Percentiles rank a stretch among this genome's conserved stretches.
phyloP scores from a whole-genome alignment of 2,113 vertebrate species.

The Morone chrysops region DNA sequence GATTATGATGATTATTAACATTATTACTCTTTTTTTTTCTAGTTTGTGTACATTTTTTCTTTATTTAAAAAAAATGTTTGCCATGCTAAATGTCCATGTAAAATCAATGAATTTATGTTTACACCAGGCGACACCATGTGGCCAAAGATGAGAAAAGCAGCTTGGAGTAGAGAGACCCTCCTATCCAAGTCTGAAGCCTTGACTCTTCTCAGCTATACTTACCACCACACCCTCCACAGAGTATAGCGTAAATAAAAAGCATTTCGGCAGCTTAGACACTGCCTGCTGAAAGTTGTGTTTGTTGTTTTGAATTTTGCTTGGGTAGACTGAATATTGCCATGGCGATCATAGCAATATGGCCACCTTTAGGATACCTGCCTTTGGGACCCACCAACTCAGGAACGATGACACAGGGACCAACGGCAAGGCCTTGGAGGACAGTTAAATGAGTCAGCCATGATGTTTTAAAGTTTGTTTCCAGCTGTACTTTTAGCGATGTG shows the following conservation, averaged over 20 bases:
- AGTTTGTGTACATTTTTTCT: too few species aligned
- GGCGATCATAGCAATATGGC: constrained; percentile 55
- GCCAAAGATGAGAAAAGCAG: constrained; percentile 69
- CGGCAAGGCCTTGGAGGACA: constrained; percentile 71
- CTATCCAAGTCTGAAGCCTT: constrained; percentile 68
- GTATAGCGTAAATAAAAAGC: constrained; percentile 63
- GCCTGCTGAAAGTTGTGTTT: constrained; percentile 56
- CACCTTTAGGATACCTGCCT: constrained; percentile 63
- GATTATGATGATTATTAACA: too few species aligned
- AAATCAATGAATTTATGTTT: constrained; percentile 59
- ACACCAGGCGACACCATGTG: constrained; percentile 62
- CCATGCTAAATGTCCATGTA: constrained; percentile 43
- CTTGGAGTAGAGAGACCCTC: constrained; percentile 61
- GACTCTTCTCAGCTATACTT: constrained; percentile 54
- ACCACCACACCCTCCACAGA: constrained; percentile 58
- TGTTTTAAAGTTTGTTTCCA: constrained; percentile 19
- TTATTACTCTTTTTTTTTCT: background rate
- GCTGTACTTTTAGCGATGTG: background rate
- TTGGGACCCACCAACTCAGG: constrained; percentile 45
- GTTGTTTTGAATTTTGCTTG: constrained; percentile 24
- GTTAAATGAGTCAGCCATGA: constrained; percentile 70
- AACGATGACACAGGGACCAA: constrained; percentile 64
- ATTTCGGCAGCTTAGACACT: constrained; percentile 28
- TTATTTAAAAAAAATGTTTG: background rate
- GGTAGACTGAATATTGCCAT: constrained; percentile 52